Conservation (phyloP, 2,113 vertebrate genomes). For the Gadus chalcogrammus region DNA sequence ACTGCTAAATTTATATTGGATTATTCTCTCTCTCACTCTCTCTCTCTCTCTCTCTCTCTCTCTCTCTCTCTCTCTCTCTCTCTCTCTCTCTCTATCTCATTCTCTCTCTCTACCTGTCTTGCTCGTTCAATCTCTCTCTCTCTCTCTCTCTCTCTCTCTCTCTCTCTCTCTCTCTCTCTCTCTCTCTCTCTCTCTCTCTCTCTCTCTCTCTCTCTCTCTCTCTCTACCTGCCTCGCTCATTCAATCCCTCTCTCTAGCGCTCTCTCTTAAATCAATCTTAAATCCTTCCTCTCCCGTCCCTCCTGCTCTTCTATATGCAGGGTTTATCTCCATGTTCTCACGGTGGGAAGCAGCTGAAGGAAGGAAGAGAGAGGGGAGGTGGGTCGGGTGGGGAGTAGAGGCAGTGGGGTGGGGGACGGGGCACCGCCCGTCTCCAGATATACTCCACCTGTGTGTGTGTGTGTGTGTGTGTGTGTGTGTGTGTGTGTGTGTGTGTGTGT, state of each 20-base stretch:
- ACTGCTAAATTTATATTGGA: neutral
- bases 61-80: too few species aligned
- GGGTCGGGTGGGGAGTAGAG: slow-evolving; percentile 31
- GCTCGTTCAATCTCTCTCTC: too few species aligned
- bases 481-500: too few species aligned
- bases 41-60: too few species aligned
- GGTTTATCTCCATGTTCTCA: slow-evolving; percentile 8
- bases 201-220: neutral
- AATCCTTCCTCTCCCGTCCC: too few species aligned
- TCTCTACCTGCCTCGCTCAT: neutral
- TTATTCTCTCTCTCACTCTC: neutral
- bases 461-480: too few species aligned
- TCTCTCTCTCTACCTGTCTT: neutral
- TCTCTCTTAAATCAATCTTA: too few species aligned
- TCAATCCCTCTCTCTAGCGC: too few species aligned
- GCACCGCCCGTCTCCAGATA: slow-evolving; percentile 48
- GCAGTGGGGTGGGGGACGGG: slow-evolving; percentile 60
- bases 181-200: too few species aligned
- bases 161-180: too few species aligned
- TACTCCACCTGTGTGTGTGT: slow-evolving; percentile 30
- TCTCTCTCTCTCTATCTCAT: slow-evolving; percentile 1
- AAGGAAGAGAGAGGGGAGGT: slow-evolving; percentile 14
- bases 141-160: too few species aligned
- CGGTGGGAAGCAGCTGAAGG: too few species aligned
- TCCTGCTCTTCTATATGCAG: slow-evolving; percentile 38